Percentiles rank a stretch among this genome's conserved stretches.
Conservation (phyloP, 2,797 vertebrate species). For the Odontamblyopus lacepedii region DNA sequence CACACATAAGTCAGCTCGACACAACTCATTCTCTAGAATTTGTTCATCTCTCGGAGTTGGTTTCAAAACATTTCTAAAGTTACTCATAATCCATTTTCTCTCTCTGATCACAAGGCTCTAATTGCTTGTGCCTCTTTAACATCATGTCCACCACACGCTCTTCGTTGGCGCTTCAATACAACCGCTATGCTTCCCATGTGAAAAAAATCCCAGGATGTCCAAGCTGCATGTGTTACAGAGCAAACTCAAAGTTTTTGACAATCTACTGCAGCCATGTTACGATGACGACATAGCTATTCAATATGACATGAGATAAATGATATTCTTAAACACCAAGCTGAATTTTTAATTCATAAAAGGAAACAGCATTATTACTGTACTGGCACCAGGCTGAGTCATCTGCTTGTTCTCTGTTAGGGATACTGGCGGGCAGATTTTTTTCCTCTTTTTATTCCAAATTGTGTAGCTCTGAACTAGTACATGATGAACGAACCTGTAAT, state of each 20-base stretch:
- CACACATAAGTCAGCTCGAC: neutral
- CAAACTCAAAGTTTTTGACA: neutral
- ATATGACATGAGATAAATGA: neutral
- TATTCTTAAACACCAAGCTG: neutral
- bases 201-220: neutral
- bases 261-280: neutral
- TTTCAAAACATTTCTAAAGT: neutral
- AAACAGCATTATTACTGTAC: conserved; percentile 13
- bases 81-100: neutral
- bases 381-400: conserved; percentile 14
- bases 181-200: neutral
- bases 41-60: neutral
- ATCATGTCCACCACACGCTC: neutral
- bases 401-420: conserved; percentile 5
- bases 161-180: conserved; percentile 4
- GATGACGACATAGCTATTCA: too few relatives aligned
- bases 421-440: neutral
- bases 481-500: neutral
- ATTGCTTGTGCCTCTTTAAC: conserved; percentile 4
- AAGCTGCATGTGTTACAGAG: neutral
- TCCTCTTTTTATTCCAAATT: neutral
- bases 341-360: conserved; percentile 19
- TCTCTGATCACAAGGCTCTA: conserved; percentile 16
- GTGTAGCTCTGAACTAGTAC: conserved; percentile 1
- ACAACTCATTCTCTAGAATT: conserved; percentile 25